phyloP scores from a whole-genome alignment of 2,888 invertebrate genomes.

The Diloba caeruleocephala region DNA sequence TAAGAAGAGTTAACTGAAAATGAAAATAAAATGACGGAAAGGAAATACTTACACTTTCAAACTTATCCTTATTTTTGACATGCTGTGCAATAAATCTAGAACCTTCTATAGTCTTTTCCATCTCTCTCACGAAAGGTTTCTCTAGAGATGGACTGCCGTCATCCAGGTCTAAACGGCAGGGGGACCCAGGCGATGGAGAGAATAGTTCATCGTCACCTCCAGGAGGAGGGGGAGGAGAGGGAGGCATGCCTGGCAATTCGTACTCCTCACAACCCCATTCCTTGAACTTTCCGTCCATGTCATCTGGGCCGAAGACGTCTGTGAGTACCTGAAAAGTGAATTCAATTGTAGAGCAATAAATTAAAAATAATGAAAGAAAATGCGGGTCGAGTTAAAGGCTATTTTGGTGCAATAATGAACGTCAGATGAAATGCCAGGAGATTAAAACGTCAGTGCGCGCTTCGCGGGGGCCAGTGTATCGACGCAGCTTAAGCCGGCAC shows the following conservation, averaged over 20 bases:
- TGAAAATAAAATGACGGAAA: slow-evolving; percentile 2
- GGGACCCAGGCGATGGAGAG: slow-evolving; percentile 92
- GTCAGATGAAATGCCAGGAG: slow-evolving; percentile 63
- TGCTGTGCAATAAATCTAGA: slow-evolving; percentile 98
- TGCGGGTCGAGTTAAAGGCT: slow-evolving; percentile 25
- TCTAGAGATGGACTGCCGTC: slow-evolving; percentile 94
- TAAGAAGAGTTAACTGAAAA: slow-evolving; percentile 13
- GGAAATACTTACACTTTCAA: slow-evolving; percentile 94
- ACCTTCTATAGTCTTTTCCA: slow-evolving; percentile 97
- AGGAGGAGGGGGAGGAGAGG: slow-evolving; percentile 92
- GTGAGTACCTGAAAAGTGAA: slow-evolving; percentile 90
- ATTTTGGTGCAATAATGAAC: slow-evolving; percentile 44
- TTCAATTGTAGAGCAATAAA: slow-evolving; percentile 17
- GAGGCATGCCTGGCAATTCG: slow-evolving; percentile 92
- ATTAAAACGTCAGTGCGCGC: slow-evolving; percentile 75
- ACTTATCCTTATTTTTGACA: slow-evolving; percentile 97
- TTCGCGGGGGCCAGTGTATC: slow-evolving; percentile 72
- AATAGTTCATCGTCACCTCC: slow-evolving; percentile 95
- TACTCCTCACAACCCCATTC: slow-evolving; percentile 91
- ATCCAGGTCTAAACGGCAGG: slow-evolving; percentile 89
- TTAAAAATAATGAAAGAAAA: slow-evolving; percentile 22
- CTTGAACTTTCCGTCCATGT: slow-evolving; percentile 84
- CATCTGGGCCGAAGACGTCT: slow-evolving; percentile 92
- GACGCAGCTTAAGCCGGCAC: slow-evolving; percentile 81
- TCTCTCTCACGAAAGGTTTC: slow-evolving; percentile 94